Evolutionary conservation across 2,113 vertebrate genomes (phyloP), one percentile per base, ranked within the genome.

Genomic region (Myiagra hebetior): DNA sequence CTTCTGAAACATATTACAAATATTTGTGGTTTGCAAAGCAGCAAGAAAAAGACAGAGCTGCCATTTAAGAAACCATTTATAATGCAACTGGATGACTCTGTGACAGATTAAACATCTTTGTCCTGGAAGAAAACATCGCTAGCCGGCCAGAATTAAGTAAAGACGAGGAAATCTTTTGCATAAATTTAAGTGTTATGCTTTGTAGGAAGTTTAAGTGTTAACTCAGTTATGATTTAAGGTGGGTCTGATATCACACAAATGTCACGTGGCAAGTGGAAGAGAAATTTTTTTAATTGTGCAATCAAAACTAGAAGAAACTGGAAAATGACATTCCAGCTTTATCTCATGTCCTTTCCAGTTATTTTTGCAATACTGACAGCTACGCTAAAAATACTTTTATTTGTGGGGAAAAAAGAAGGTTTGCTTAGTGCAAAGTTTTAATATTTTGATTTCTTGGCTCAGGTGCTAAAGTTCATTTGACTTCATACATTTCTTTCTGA

Each of bases 21-120:
- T 95, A 76, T 50, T 95, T 97, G 96, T 92, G 95, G 97, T 95
- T 95, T 95, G 77, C 88, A 90, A 93, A 96, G 88, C 94, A 97
- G 86, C 81, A 94, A 91, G 91, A 78, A 87, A 63, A 92, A 93
- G 90, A 88, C 76, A 95, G 77, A 85, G 65, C 31, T 96, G 55
- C 81, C 93, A 84, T 93, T 97, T 97, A 96, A 94, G 95, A 96
- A 95, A 72, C 69, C 95, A 96, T 97, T 94, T 91, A 79, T 96
- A 92, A 96, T 82, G 67, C 62, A 93, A 78, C 78, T 90, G 94
- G 64, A 96, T 87, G 88, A 95, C 37, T 87, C 79, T 85, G 79
- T 96, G 93, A 91, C 85, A 93, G 91, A 87, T 95, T n/a, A 88
- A 91, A 78, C 8, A 17, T 95, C 95, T 95, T 95, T 49, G 53